A percentile compares a stretch with the other conserved stretches of the same genome.
phyloP scores from a whole-genome alignment of 2,888 invertebrate genomes.

The Drosophila neonasuta region DNA sequence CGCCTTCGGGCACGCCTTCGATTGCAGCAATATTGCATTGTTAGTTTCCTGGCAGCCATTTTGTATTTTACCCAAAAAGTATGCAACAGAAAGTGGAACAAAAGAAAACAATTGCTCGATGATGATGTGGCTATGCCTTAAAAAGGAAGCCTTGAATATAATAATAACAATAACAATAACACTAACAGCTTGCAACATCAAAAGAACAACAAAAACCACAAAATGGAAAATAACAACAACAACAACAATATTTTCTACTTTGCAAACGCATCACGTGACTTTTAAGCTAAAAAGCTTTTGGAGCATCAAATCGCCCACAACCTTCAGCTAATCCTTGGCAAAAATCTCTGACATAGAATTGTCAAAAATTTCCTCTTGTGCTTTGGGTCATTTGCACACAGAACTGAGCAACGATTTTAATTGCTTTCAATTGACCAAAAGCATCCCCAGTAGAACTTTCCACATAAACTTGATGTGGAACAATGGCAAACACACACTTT shows the following conservation, averaged over 20 bases:
- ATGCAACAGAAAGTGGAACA: conserved; percentile 35
- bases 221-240: too few relatives aligned
- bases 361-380: background rate
- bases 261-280: background rate
- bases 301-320: background rate
- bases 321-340: background rate
- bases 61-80: conserved; percentile 40
- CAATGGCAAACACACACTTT: conserved; percentile 47
- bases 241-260: background rate
- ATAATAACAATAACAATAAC: background rate
- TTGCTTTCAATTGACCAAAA: conserved; percentile 72
- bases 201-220: background rate
- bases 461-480: conserved; percentile 53
- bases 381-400: background rate
- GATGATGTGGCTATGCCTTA: background rate
- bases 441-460: conserved; percentile 42
- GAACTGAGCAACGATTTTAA: conserved; percentile 44
- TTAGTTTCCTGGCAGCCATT: conserved; percentile 39
- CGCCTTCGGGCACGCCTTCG: conserved; percentile 27
- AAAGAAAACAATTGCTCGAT: conserved; percentile 20
- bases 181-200: background rate
- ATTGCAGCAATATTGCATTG: conserved; percentile 34
- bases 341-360: conserved; percentile 9
- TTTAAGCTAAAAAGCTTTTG: background rate
- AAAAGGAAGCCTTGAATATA: conserved; percentile 2